phyloP scores from a whole-genome alignment of 92 coral and sea anemone species.

The Desmophyllum pertusum region DNA sequence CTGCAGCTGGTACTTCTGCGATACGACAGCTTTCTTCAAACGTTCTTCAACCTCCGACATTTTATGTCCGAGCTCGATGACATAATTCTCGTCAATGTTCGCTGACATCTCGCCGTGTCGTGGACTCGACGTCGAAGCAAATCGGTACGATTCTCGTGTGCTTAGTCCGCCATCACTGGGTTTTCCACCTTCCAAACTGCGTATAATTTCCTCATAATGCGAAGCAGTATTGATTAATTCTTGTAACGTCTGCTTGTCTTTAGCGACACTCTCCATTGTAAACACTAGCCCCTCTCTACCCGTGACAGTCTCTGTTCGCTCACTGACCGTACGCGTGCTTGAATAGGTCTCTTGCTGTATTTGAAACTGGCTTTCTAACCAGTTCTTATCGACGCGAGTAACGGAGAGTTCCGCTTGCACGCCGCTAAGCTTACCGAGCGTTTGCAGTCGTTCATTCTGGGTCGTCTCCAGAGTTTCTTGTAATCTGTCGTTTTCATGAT shows the following conservation, averaged over 20 bases:
- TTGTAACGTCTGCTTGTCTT: constrained; percentile 80
- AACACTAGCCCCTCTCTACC: constrained; percentile 58
- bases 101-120: constrained; percentile 34
- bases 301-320: constrained; percentile 28
- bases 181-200: constrained; percentile 59
- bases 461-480: constrained; percentile 80
- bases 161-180: constrained; percentile 21
- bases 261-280: constrained; percentile 72
- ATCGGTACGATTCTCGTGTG: constrained; percentile 42
- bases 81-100: constrained; percentile 73
- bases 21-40: constrained; percentile 84
- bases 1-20: constrained; percentile 86
- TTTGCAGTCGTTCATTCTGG: constrained; percentile 70
- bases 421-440: constrained; percentile 69
- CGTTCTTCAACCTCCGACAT: constrained; percentile 92
- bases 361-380: constrained; percentile 79
- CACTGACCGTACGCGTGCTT: constrained; percentile 51
- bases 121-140: constrained; percentile 16
- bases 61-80: constrained; percentile 80
- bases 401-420: constrained; percentile 86
- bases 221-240: constrained; percentile 86
- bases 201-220: constrained; percentile 82
- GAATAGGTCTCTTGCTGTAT: constrained; percentile 50
- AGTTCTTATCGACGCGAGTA: constrained; percentile 71
- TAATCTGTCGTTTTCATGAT: constrained; percentile 75